Conservation (phyloP, 2,113 vertebrate genomes). For the Malaclemys terrapin region DNA sequence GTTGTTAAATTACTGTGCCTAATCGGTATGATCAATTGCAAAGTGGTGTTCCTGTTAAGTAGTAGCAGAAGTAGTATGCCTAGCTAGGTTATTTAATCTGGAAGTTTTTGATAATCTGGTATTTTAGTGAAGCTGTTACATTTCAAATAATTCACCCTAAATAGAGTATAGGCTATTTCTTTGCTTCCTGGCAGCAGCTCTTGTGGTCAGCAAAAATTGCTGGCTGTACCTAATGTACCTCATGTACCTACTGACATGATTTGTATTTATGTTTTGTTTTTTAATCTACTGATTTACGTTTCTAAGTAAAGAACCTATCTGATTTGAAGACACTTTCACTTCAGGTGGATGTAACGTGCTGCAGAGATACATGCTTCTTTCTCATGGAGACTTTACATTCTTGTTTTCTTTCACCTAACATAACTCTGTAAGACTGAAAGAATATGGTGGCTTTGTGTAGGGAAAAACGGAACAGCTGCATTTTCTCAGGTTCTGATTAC, state of each 20-base stretch:
- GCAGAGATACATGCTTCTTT: not conserved
- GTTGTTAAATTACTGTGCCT: not conserved
- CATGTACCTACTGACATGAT: not conserved
- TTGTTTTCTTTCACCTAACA: not conserved
- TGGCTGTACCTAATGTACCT: not conserved
- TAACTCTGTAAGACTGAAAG: not conserved
- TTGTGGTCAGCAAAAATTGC: rapidly evolving
- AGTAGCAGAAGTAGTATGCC: rapidly evolving
- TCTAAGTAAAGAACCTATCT: not conserved
- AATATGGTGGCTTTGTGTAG: not conserved
- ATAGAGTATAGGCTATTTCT: not conserved
- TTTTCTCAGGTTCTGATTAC: rapidly evolving
- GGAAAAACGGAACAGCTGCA: not conserved
- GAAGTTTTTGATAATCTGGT: not conserved
- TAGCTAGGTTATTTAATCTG: not conserved
- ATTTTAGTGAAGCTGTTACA: not conserved
- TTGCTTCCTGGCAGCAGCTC: not conserved
- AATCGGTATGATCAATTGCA: not conserved
- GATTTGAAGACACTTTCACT: rapidly evolving
- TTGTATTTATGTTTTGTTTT: not conserved
- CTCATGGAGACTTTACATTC: not conserved
- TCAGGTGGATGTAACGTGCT: not conserved
- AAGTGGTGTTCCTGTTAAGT: rapidly evolving
- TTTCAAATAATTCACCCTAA: not conserved
- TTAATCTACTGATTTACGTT: not conserved